Evolutionary conservation across 2,888 invertebrate species (phyloP).

Genomic region (Thelaira solivaga): DNA sequence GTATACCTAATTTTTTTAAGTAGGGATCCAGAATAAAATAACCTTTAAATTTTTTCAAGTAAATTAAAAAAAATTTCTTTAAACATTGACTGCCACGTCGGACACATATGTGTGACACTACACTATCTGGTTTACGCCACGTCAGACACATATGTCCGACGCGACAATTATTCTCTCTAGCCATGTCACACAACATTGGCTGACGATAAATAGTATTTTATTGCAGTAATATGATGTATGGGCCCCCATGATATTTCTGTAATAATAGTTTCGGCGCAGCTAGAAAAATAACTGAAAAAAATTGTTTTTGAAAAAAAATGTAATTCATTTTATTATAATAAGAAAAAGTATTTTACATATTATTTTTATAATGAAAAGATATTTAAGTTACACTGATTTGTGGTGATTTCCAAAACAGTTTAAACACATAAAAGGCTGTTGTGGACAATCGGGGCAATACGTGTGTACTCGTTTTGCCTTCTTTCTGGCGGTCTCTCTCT

Average conservation of each 20-base stretch:
- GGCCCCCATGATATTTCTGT: background rate
- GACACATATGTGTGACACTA: too few relatives aligned
- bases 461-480: background rate
- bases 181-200: too few relatives aligned
- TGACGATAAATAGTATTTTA: background rate
- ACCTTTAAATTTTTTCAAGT: too few relatives aligned
- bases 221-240: background rate
- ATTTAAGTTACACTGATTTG: background rate
- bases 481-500: background rate
- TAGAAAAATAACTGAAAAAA: background rate
- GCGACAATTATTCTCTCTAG: too few relatives aligned
- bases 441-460: too few relatives aligned
- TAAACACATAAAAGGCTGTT: too few relatives aligned
- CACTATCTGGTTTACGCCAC: background rate
- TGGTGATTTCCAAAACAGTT: too few relatives aligned
- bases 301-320: background rate
- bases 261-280: background rate
- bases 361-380: background rate
- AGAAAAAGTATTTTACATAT: background rate
- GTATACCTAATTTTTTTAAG: too few relatives aligned
- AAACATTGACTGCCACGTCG: too few relatives aligned
- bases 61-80: too few relatives aligned
- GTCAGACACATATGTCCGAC: background rate
- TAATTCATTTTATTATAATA: background rate
- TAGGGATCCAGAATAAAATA: too few relatives aligned